These are phyloP conservation scores for Neoniphon sammara DNA, from an alignment of 2,797 vertebrate genomes.

Conservation along the genomic window DNA sequence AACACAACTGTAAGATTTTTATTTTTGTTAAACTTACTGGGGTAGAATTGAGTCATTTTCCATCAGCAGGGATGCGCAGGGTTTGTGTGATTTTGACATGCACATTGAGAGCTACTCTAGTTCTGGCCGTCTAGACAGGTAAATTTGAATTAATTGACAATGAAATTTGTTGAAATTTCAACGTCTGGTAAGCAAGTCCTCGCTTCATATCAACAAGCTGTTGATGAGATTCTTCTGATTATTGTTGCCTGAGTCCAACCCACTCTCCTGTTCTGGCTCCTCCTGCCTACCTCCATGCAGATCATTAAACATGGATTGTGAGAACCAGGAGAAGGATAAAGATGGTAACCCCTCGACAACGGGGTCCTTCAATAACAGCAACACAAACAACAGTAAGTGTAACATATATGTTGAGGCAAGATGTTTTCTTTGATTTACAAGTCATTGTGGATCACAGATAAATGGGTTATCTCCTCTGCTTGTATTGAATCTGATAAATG, in stretches of 20 bases:
- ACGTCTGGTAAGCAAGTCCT: neutral
- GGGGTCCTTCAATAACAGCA: conserved; percentile 91
- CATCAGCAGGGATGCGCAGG: neutral
- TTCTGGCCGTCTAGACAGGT: neutral
- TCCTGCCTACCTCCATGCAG: conserved; percentile 72
- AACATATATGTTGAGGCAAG: conserved; percentile 14
- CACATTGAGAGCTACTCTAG: neutral
- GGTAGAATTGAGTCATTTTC: neutral
- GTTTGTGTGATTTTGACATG: neutral
- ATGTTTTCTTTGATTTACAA: neutral
- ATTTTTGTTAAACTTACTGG: neutral
- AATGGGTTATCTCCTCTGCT: neutral
- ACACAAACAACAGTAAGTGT: conserved; percentile 97
- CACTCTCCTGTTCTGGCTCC: neutral
- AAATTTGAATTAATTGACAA: neutral
- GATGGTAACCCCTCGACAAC: conserved; percentile 85
- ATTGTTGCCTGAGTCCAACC: neutral
- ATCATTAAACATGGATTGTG: conserved; percentile 99
- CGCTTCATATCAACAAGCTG: conserved; percentile 2
- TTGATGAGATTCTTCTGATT: neutral
- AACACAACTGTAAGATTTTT: neutral
- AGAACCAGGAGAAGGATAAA: conserved; percentile 99
- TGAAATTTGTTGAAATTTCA: neutral
- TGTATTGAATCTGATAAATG: neutral
- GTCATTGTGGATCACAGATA: neutral